Percentiles rank a stretch among this genome's conserved stretches.
These are phyloP conservation scores for Macrophya annulata DNA, from an alignment of 2,888 invertebrate genomes.

Conservation along the genomic window DNA sequence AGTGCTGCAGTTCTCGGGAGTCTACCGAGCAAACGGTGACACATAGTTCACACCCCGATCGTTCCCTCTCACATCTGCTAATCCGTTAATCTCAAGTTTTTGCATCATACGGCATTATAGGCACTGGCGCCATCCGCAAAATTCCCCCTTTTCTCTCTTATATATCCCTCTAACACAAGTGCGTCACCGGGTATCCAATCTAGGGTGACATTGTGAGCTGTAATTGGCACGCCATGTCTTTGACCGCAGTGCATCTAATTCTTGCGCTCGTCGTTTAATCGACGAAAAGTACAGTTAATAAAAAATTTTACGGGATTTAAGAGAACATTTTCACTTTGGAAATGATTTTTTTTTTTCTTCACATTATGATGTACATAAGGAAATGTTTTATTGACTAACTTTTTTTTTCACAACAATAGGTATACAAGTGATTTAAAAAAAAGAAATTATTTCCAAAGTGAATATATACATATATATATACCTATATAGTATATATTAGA, in stretches of 20 bases:
- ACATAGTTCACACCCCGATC: constrained; percentile 40
- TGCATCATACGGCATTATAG: constrained; percentile 41
- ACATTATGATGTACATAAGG: too few species aligned
- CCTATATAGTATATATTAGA: too few species aligned
- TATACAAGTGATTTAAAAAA: too few species aligned
- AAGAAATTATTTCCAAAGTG: too few species aligned
- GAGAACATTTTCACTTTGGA: neutral
- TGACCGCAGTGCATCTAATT: constrained; percentile 21
- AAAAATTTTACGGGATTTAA: neutral
- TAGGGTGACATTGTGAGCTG: constrained; percentile 32
- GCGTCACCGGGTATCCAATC: constrained; percentile 23
- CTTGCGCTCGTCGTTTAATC: neutral
- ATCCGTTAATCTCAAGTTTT: constrained; percentile 48
- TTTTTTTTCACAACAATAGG: too few species aligned
- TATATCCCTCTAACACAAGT: neutral
- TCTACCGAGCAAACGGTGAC: constrained; percentile 41
- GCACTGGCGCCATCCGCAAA: constrained; percentile 39
- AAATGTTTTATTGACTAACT: too few species aligned
- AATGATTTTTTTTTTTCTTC: too few species aligned
- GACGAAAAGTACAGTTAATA: neutral
- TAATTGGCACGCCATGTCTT: constrained; percentile 34
- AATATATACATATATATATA: too few species aligned
- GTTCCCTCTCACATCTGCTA: constrained; percentile 46
- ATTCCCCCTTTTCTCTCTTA: neutral
- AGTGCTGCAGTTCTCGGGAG: constrained; percentile 18